These are phyloP conservation scores for Micronisus gabar DNA, from an alignment of 2,113 vertebrate species.

Conservation along the genomic window DNA sequence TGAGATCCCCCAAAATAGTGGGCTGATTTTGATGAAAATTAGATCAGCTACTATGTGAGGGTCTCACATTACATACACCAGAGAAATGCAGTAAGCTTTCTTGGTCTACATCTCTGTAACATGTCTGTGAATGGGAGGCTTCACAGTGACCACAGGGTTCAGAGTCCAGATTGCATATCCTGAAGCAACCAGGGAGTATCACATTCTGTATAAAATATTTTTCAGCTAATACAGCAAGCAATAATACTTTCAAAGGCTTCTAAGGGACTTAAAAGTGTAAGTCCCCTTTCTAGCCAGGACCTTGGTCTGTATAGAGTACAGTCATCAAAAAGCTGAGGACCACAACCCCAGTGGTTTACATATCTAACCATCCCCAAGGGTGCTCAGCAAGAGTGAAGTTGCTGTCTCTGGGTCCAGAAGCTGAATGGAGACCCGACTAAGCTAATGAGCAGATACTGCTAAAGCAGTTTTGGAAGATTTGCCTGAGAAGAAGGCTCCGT, in stretches of 20 bases:
- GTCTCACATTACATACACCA: background rate
- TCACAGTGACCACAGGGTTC: slow-evolving; percentile 20
- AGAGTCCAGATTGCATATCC: slow-evolving; percentile 18
- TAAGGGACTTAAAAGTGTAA: background rate
- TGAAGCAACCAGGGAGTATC: slow-evolving; percentile 30
- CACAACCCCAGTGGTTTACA: background rate
- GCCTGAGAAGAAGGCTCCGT: background rate
- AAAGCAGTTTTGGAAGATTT: background rate
- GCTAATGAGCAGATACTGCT: background rate
- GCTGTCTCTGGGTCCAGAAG: background rate
- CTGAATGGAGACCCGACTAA: background rate
- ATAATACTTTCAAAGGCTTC: slow-evolving; percentile 3
- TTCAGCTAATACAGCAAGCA: slow-evolving; percentile 21
- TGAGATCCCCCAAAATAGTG: background rate
- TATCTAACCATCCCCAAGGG: background rate
- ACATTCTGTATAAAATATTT: slow-evolving; percentile 32
- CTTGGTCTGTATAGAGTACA: background rate
- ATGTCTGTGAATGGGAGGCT: slow-evolving; percentile 16
- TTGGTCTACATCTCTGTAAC: slow-evolving; percentile 7
- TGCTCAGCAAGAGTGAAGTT: background rate
- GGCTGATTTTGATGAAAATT: slow-evolving; percentile 13
- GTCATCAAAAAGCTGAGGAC: background rate
- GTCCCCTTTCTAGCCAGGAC: background rate
- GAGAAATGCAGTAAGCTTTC: background rate
- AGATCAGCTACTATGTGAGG: slow-evolving; percentile 35